phyloP scores from a whole-genome alignment of 1,140 invertebrate genomes.

The Nautilus pompilius region DNA sequence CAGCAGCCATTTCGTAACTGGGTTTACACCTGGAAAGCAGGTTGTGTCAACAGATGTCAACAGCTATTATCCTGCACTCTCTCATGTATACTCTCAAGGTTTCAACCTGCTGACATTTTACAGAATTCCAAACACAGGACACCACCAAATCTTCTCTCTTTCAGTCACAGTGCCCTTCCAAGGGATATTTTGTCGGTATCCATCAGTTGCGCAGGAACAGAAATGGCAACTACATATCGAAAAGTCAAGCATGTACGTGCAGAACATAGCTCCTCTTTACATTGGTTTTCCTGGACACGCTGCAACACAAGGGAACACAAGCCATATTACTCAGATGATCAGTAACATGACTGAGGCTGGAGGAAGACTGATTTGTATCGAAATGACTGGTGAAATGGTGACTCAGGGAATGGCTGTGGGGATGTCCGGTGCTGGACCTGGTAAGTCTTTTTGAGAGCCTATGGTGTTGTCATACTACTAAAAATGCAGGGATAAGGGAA shows the following conservation, averaged over 20 bases:
- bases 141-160: not conserved
- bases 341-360: conserved; percentile 19
- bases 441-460: too few species aligned
- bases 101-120: conserved; percentile 22
- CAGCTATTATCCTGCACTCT: conserved; percentile 20
- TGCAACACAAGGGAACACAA: conserved; percentile 17
- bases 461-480: too few species aligned
- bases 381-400: conserved; percentile 24
- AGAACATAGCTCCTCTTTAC: conserved; percentile 15
- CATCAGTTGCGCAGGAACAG: conserved; percentile 2
- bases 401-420: not conserved
- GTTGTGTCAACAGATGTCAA: conserved; percentile 22
- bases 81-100: conserved; percentile 13
- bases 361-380: conserved; percentile 28
- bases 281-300: conserved; percentile 2
- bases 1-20: not conserved
- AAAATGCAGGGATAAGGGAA: too few species aligned
- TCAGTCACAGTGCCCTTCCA: conserved; percentile 11
- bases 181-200: conserved; percentile 23
- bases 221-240: conserved; percentile 22
- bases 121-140: conserved; percentile 15
- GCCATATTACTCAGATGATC: conserved; percentile 25
- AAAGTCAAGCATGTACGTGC: conserved; percentile 26
- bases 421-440: too few species aligned
- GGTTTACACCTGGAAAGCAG: not conserved